phyloP scores from a whole-genome alignment of 2,113 vertebrate species.

The Talpa occidentalis region DNA sequence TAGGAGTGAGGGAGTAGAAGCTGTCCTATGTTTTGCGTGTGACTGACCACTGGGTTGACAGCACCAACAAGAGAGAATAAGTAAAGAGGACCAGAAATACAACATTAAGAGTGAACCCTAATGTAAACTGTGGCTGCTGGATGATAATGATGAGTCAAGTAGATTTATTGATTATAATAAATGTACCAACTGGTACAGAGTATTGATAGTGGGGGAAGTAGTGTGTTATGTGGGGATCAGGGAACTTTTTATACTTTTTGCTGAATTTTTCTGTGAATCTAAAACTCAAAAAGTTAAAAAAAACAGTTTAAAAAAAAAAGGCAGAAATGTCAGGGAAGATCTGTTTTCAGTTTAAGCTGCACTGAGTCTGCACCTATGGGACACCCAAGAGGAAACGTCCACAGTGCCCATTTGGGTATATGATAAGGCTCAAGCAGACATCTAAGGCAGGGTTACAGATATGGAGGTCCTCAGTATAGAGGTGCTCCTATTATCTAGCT shows the following conservation, averaged over 20 bases:
- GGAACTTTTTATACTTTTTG: not conserved
- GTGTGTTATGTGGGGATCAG: not conserved
- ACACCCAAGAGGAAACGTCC: not conserved
- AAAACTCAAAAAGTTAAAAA: not conserved
- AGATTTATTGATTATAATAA: not conserved
- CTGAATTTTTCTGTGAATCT: not conserved
- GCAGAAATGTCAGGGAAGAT: not conserved
- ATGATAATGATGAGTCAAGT: not conserved
- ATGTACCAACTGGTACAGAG: not conserved
- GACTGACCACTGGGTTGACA: not conserved
- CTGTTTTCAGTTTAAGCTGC: not conserved
- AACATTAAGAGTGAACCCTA: not conserved
- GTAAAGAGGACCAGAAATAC: not conserved
- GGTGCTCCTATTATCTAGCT: not conserved
- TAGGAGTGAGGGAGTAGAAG: not conserved
- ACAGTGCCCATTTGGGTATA: rapidly evolving
- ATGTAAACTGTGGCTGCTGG: not conserved
- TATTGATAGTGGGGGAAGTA: not conserved
- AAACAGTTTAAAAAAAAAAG: not conserved
- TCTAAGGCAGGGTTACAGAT: not conserved
- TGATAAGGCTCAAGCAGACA: not conserved
- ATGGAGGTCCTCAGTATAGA: not conserved
- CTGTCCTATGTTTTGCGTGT: not conserved
- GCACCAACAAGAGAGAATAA: not conserved
- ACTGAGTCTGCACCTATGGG: not conserved